A percentile compares a stretch with the other conserved stretches of the same genome.
Evolutionary conservation across 2,888 invertebrate species (phyloP).

Genomic region (Morinoia aosen): DNA sequence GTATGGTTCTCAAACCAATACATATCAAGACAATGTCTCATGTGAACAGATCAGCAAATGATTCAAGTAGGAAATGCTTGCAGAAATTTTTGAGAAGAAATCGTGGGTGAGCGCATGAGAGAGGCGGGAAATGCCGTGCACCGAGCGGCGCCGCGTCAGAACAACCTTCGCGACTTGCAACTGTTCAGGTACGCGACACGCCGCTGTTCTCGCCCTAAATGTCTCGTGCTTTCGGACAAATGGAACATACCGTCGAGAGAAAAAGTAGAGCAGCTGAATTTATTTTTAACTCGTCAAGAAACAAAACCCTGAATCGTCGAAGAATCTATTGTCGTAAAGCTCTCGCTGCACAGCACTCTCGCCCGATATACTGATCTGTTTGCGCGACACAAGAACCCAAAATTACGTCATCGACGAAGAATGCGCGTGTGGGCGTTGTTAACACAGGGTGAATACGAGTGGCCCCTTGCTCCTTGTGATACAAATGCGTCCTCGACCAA

Average conservation of each 20-base stretch:
- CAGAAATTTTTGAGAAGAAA: not conserved
- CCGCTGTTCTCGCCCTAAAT: not conserved
- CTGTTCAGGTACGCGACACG: not conserved
- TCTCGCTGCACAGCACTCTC: not conserved
- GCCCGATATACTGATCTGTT: not conserved
- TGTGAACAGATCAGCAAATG: not conserved
- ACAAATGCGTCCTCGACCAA: not conserved
- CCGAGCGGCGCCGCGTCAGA: not conserved
- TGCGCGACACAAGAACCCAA: not conserved
- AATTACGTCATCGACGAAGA: not conserved
- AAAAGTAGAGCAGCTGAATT: not conserved
- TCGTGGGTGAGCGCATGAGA: not conserved
- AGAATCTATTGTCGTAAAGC: not conserved
- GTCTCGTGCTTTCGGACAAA: not conserved
- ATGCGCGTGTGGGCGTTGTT: not conserved
- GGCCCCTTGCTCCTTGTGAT: not conserved
- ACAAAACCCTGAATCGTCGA: not conserved
- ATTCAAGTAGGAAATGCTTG: not conserved
- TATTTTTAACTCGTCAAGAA: not conserved
- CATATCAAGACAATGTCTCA: not conserved
- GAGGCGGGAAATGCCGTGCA: not conserved
- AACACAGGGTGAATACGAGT: not conserved
- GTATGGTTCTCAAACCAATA: not conserved
- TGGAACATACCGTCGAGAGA: not conserved
- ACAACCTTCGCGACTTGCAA: not conserved